Percentiles rank a stretch among this genome's conserved stretches.
Conservation (phyloP, 1,140 invertebrate species). For the Hyles vespertilio region DNA sequence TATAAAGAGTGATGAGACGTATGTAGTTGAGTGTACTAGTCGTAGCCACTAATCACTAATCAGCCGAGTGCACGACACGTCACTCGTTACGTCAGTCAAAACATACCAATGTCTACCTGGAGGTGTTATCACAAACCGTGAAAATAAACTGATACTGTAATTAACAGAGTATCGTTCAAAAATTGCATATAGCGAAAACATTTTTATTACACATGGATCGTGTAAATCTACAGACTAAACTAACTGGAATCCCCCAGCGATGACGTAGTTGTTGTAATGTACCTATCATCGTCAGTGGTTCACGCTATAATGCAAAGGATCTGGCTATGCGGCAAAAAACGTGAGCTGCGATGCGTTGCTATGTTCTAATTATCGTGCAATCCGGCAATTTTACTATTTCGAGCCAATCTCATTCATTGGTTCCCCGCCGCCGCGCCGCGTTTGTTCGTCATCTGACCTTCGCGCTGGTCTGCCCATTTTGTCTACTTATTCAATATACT, state of each 20-base stretch:
- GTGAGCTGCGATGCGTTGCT: not conserved
- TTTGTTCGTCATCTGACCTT: constrained; percentile 12
- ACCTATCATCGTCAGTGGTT: constrained; percentile 3
- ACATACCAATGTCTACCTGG: no score
- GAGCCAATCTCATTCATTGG: constrained; percentile 17
- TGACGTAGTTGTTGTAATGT: constrained; percentile 1
- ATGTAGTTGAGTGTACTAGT: no score
- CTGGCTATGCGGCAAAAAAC: not conserved
- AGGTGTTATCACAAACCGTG: no score
- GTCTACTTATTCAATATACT: constrained; percentile 7
- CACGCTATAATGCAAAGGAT: constrained; percentile 1
- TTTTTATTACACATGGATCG: no score
- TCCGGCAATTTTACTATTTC: constrained; percentile 12
- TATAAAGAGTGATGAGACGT: no score
- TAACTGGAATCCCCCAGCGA: constrained; percentile 6
- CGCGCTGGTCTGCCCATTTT: constrained; percentile 15
- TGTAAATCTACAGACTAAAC: not conserved
- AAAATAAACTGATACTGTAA: no score
- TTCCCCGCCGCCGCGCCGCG: constrained; percentile 9
- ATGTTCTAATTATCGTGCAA: constrained; percentile 5
- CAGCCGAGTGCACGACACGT: no score
- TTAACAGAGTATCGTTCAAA: no score
- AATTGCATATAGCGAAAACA: no score
- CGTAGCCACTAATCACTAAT: no score
- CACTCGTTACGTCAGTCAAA: no score